Evolutionary conservation across 2,113 vertebrate genomes (phyloP), one percentile per base, ranked within the genome.

Genomic region (Cottus gobio): DNA sequence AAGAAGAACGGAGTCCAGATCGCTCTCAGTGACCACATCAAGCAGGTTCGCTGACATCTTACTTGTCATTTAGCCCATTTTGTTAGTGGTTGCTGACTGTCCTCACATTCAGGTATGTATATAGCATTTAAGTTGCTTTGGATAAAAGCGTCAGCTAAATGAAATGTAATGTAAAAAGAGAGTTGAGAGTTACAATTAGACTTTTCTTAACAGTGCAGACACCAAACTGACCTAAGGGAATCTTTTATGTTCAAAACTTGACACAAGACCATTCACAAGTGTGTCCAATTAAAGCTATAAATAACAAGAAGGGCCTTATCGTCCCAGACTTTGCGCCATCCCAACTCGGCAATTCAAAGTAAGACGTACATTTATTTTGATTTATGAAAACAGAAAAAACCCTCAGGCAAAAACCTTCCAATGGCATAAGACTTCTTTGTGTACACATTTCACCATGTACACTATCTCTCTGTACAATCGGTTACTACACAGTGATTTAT

Each of bases 1-100:
- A 99, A 99, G 93, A 99, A 98, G 93, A 98, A 97, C 2, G 97
- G 96, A 2, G 96, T 97, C 92, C 96, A 97, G 75, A 97, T 97
- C 10, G 96, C 97, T 34, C 95, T 99, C 74, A 98, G 95, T 52
- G 98, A 99, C 82, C 97, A 98, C 77, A 91, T 98, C 79, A 99
- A 98, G 86, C 98, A 99, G 96, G 98, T 99, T 26, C 1, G 37
- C 57, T 46, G 15, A 63, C 46, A 20, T 11, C 16, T 26, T 42
- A 36, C 10, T 10, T 48, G n/a, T 67, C 10, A 58, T 46, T 62
- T 16, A 37, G 2, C 5, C 24, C 8, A 5, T 36, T 20, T 64
- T 64, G 26, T 50, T 50, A n/a, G 46, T 37, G 2, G 37, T 56
- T 56, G 2, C 1, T 22, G 18, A 37, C 31, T 26, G 10, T 63